Evolutionary conservation across 2,113 vertebrate genomes (phyloP), one percentile per base, ranked within the genome.

Genomic region (Progne subis): DNA sequence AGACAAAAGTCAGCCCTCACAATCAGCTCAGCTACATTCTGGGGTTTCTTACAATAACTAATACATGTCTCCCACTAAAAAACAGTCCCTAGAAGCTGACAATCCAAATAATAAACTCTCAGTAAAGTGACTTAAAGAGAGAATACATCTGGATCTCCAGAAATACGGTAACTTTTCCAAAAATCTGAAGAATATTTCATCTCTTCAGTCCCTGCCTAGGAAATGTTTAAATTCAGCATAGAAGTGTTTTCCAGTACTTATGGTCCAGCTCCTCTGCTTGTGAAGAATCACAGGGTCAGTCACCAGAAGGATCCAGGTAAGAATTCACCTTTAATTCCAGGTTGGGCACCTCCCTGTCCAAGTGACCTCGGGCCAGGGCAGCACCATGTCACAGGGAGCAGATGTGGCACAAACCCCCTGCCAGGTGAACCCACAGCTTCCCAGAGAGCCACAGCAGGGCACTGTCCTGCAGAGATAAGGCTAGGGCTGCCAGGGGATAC

Each of bases 351-450:
- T 34, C 41, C 23, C 3, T 9, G 50, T 6, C n/a, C 37, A 5
- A 47, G 65, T 7, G 53, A 26, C 12, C 0, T 0, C 65, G 57
- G 47, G 57, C 47, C 63, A 50, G 76, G 60, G 46, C 9, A 57
- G 56, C 20, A 59, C 5, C 69, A 9, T 0, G 0, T 23, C 2
- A 1, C 20, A 13, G 47, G n/a, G 31, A 61, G 41, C 1, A 31
- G 1, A 23, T 20, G n/a, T 29, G 41, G 68, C 63, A 53, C 37
- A 4, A 34, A 18, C 5, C 8, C 25, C 15, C 18, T 46, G 60
- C 39, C 75, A 1, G 1, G 8, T 17, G 55, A 52, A 2, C 3
- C 47, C 31, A 20, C 21, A 28, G 50, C 18, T 25, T 37, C 43
- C 26, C 3, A 1, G 20, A 74, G 23, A 65, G 55, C 29, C 39